phyloP scores from a whole-genome alignment of 2,113 vertebrate species.

The Meleagris gallopavo region DNA sequence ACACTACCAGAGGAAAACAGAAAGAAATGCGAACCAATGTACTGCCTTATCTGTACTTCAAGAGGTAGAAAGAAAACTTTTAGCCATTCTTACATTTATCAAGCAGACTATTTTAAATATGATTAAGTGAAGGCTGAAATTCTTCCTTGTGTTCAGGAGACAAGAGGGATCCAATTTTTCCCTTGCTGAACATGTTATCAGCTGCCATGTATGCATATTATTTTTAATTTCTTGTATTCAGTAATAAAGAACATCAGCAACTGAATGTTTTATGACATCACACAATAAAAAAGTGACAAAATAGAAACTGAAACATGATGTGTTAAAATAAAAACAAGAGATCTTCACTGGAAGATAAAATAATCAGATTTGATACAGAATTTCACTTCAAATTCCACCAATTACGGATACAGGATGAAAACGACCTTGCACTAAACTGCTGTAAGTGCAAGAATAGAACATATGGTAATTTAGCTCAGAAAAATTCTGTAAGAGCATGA shows the following conservation, averaged over 20 bases:
- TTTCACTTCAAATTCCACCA: constrained; percentile 8
- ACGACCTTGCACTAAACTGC: constrained; percentile 12
- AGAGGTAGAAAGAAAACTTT: neutral
- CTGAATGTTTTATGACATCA: neutral
- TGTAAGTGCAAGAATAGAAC: constrained; percentile 15
- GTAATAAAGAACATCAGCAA: neutral
- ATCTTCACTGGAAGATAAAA: neutral
- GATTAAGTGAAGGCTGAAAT: neutral
- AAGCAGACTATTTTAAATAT: constrained; percentile 1
- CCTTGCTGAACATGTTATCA: neutral
- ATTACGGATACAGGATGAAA: constrained; percentile 17
- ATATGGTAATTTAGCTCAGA: constrained; percentile 37
- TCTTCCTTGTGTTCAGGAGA: neutral
- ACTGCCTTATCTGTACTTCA: neutral
- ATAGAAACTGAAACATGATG: neutral
- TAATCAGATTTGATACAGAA: neutral
- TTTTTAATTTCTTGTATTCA: neutral
- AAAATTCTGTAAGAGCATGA: neutral
- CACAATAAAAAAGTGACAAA: neutral
- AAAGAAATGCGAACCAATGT: neutral
- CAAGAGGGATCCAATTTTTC: neutral
- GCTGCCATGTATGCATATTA: neutral
- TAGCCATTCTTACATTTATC: neutral
- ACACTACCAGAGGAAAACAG: neutral
- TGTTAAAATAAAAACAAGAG: neutral